Conservation (phyloP, 1,140 invertebrate genomes). For the Ceratina calcarata region DNA sequence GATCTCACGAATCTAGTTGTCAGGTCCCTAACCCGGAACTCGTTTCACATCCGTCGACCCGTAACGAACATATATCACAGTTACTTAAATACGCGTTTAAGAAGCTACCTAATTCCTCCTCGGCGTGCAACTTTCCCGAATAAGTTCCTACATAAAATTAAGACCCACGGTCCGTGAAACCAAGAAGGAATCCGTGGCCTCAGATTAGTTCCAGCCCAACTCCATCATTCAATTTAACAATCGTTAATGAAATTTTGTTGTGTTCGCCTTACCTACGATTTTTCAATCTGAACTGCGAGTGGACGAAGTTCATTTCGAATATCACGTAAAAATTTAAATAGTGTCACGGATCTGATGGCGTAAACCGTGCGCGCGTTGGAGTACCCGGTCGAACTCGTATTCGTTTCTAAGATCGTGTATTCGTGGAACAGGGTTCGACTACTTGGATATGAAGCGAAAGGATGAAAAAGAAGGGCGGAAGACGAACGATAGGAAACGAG, state of each 20-base stretch:
- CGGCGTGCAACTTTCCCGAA: background rate
- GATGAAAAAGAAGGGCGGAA: background rate
- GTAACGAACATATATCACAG: slow-evolving; percentile 5
- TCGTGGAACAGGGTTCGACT: slow-evolving; percentile 2
- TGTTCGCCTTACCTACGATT: too few relatives aligned
- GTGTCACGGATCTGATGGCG: too few relatives aligned
- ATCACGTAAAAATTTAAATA: too few relatives aligned
- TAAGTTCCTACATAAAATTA: slow-evolving; percentile 8
- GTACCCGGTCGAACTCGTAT: background rate
- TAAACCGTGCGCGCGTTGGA: too few relatives aligned
- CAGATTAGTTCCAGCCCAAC: background rate
- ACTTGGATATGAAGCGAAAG: background rate
- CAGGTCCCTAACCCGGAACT: background rate
- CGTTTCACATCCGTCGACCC: slow-evolving; percentile 1
- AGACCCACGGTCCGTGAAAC: background rate
- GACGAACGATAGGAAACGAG: slow-evolving; percentile 4
- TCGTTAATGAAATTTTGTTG: background rate
- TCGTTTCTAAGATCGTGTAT: slow-evolving; percentile 1
- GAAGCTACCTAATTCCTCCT: slow-evolving; percentile 4
- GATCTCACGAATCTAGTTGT: background rate
- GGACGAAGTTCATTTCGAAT: too few relatives aligned
- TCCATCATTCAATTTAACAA: background rate
- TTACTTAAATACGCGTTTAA: slow-evolving; percentile 6
- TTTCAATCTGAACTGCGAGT: too few relatives aligned
- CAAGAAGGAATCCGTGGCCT: background rate